Evolutionary conservation across 2,888 invertebrate species (phyloP).

Genomic region (Drosophila affinis): DNA sequence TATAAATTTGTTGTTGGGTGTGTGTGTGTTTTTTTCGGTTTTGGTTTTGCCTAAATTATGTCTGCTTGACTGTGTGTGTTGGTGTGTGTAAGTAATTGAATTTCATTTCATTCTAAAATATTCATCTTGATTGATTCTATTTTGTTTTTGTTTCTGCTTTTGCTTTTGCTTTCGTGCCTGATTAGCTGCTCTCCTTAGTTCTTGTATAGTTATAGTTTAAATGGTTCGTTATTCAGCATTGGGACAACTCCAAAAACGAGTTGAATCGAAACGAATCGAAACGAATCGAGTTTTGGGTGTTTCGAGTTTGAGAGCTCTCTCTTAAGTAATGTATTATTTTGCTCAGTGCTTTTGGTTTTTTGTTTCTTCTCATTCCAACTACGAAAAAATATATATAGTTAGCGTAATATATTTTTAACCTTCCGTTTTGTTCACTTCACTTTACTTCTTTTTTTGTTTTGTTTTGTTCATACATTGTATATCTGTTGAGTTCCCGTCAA

Average conservation of each 20-base stretch:
- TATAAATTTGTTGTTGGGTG: conserved; percentile 57
- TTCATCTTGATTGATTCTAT: conserved; percentile 55
- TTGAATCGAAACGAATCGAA: conserved; percentile 46
- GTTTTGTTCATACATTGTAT: conserved; percentile 17
- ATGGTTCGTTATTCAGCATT: conserved; percentile 64
- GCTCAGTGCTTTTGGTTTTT: conserved; percentile 42
- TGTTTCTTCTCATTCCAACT: conserved; percentile 22
- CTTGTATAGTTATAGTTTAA: conserved; percentile 39
- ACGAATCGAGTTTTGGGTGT: background rate
- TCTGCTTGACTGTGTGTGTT: conserved; percentile 20
- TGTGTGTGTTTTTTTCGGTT: conserved; percentile 35
- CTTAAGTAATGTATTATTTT: conserved; percentile 28
- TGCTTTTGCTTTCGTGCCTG: conserved; percentile 61
- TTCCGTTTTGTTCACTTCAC: conserved; percentile 37
- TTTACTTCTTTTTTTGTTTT: conserved; percentile 10
- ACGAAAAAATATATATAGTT: conserved; percentile 45
- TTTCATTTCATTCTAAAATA: conserved; percentile 58
- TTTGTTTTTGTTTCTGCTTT: conserved; percentile 24
- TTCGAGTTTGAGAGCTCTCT: conserved; percentile 38
- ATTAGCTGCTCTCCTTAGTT: conserved; percentile 61
- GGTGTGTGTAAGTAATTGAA: conserved; percentile 50
- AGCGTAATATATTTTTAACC: conserved; percentile 51
- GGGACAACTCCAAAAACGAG: conserved; percentile 71
- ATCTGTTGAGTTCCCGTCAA: conserved; percentile 43
- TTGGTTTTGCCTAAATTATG: conserved; percentile 81